Base-by-base conservation (phyloP, 2,888 invertebrate species). In the Dione juno region DNA sequence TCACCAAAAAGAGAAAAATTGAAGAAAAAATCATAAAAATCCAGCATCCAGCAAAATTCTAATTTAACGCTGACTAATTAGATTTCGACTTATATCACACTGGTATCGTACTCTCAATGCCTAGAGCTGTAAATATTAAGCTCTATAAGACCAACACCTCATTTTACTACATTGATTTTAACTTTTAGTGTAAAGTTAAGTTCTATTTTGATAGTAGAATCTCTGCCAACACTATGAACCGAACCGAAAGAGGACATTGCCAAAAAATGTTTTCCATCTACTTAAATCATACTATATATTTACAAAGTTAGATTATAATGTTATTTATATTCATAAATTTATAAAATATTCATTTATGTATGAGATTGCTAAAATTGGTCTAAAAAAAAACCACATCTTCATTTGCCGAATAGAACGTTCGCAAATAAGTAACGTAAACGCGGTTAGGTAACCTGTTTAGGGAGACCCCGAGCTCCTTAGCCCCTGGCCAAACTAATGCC, bases 381-480 rank as follows among this genome's bases (percentile, higher is more conserved):
- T n/a, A 50, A 50, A 50, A 50, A 19, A 8, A 37, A 37, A 37
- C 8, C 37, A 37, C 37, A 37, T 37, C 3, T 37, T 37, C 37
- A 37, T 8, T 6, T 37, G 37, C 37, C 37, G 5, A 28, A 61
- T 45, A 28, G 21, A 28, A 28, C 28, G 28, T 28, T 61, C 41
- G 28, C n/a, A 90, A 89, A 88, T 88, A 87, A 85, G 80, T 86
- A 83, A 83, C 88, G 88, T 88, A 89, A 90, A 90, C 86, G 88
- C 80, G 87, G 88, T 89, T 87, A 86, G 87, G 84, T 89, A 92
- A 91, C 88, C 86, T 88, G 88, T 84, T 91, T 89, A 91, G 87
- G 86, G 88, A 88, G 87, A 86, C 84, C 85, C 76, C 82, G 84
- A 88, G 84, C 85, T 87, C 84, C 85, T 64, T 64, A 68, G 66